Evolutionary conservation across 2,888 invertebrate genomes (phyloP).

Genomic region (Hypena proboscidalis): DNA sequence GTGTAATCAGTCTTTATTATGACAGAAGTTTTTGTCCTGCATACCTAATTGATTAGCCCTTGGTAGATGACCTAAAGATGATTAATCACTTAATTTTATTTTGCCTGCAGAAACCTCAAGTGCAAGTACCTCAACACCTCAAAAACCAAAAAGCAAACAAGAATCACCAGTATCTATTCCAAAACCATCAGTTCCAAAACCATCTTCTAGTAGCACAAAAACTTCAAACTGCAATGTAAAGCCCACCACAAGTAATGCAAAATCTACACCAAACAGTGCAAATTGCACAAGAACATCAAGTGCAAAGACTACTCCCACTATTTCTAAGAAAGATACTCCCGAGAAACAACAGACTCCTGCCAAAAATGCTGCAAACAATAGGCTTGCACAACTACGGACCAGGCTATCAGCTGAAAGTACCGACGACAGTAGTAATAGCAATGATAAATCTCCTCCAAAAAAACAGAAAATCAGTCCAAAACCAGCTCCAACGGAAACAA

Average conservation of each 20-base stretch:
- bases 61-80: too few relatives aligned
- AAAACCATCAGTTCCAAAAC: too few relatives aligned
- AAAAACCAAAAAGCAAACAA: slow-evolving; percentile 11
- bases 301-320: slow-evolving; percentile 19
- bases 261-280: not conserved
- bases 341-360: slow-evolving; percentile 38
- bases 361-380: slow-evolving; percentile 65
- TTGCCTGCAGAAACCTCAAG: slow-evolving; percentile 9
- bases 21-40: too few relatives aligned
- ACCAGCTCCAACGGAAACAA: slow-evolving; percentile 50
- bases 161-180: not conserved
- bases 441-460: slow-evolving; percentile 48
- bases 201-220: slow-evolving; percentile 6
- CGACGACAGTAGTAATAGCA: slow-evolving; percentile 45
- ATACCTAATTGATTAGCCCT: too few relatives aligned
- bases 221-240: not conserved
- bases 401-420: slow-evolving; percentile 61
- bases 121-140: slow-evolving; percentile 4
- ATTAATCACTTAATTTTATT: slow-evolving; percentile 1
- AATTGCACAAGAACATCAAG: slow-evolving; percentile 6
- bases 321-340: slow-evolving; percentile 19
- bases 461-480: slow-evolving; percentile 49
- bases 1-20: too few relatives aligned
- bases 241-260: not conserved
- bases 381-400: slow-evolving; percentile 60